Base-by-base conservation (phyloP, 1,140 invertebrate species). In the Hyles euphorbiae region DNA sequence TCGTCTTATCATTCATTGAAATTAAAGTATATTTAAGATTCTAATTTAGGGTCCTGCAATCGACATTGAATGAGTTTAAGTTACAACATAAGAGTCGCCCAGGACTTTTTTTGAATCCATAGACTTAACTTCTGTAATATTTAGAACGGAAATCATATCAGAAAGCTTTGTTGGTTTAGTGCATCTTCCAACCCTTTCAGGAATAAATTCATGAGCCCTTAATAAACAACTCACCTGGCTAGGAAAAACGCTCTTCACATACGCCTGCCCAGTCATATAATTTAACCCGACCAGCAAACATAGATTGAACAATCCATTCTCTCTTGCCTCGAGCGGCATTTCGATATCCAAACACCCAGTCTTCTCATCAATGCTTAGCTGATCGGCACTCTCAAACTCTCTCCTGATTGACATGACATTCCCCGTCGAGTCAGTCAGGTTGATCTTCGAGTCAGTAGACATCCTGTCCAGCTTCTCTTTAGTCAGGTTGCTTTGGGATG, bases 181-280 rank as follows among this genome's bases (percentile, higher is more conserved):
- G 22, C 22, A 0, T 22, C 22, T 22, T 22, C 22, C 22, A 22
- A 22, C 22, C 22, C 22, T 22, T 22, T 22, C 22, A 22, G 22
- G 22, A 22, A 22, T 22, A 22, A 22, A 22, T 22, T 22, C 22
- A 0, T 22, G 22, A 22, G 22, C 22, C 22, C 22, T 22, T 22
- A 22, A 62, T 53, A 67, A 63, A 51, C 56, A 22, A 88, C 88
- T 91, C 84, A 94, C 93, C 83, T 92, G 84, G 67, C 78, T 72
- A 32, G 93, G 93, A 87, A 91, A 94, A 70, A 92, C 92, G 60
- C 89, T 91, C 72, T 93, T 93, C 11, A 94, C 91, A 71, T 93
- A 93, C 6, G 93, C 92, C 67, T 83, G 86, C 8, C 72, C 88
- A 6, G 83, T 91, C 72, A 90, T 90, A 61, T 91, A 88, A 73